Evolutionary conservation across 1,140 invertebrate species (phyloP), one percentile per base, ranked within the genome.

Genomic region (Magallana angulata): DNA sequence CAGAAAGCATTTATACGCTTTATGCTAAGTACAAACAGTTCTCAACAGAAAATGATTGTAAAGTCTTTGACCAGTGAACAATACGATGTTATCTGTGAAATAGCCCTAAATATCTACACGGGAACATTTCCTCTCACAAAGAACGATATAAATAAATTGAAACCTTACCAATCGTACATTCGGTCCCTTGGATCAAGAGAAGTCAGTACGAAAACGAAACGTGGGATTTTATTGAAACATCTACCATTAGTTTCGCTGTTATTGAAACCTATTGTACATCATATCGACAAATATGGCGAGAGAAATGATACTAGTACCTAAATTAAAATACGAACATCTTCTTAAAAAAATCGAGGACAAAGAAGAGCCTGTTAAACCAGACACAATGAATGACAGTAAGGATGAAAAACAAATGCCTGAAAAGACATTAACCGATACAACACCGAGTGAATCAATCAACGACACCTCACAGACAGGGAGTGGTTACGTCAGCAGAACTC

Each of bases 221-320:
- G 81, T 62, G 12, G 1, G 3, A 57, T 71, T 58, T 59, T 86
- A 9, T 30, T 86, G n/a, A 82, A 85, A 57, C 30, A 64, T 58
- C n/a, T 36, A 24, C 71, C 12, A 9, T 56, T 86, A 71, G 56
- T 88, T 24, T 68, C 85, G 48, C 56, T 83, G 36, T 71, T 88
- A 14, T 18, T 88, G 18, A 88, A 88, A 62, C 87, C 87, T 4
- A 59, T 76, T 4, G 60, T 88, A 64, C 81, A 57, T 57, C 71
- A 81, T 58, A 56, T 86, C 30, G 76, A 86, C 57, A 36, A 82
- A 84, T 48, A 88, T 88, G 87, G 36, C 87, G 18, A 64, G 62
- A 48, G 87, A 88, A 86, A 59, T 88, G 59, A 88, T 88, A 36
- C 60, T 88, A 71, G 36, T 89, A 8, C 82, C 88, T 14, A 89